Evolutionary conservation across 2,797 vertebrate species (phyloP).

Genomic region (Brachyrhaphis roseni): DNA sequence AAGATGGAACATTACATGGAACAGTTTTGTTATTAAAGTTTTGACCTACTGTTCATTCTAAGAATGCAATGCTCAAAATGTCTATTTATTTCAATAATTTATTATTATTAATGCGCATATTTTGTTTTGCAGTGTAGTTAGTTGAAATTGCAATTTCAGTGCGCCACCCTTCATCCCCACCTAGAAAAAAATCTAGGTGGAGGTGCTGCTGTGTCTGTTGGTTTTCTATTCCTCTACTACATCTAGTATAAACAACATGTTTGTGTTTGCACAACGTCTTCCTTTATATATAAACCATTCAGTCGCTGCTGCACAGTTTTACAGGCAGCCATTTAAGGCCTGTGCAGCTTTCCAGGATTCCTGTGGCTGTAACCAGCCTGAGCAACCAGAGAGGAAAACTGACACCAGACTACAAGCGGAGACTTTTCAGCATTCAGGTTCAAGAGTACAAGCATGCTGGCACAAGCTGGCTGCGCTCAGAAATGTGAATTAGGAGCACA

Average conservation of each 20-base stretch:
- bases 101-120: too few relatives aligned
- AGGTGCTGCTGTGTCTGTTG: neutral
- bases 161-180: too few relatives aligned
- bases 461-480: neutral
- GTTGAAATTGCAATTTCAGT: too few relatives aligned
- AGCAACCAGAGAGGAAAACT: neutral
- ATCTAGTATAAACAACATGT: neutral
- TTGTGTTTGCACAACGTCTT: too few relatives aligned
- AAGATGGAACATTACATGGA: too few relatives aligned
- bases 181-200: too few relatives aligned
- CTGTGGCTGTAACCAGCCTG: neutral
- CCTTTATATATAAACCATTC: neutral
- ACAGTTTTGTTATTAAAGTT: too few relatives aligned
- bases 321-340: neutral
- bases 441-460: slow-evolving; percentile 23
- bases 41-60: too few relatives aligned
- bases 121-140: too few relatives aligned
- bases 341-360: neutral
- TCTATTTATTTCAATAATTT: too few relatives aligned
- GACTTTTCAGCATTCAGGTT: neutral
- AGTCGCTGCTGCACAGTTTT: neutral
- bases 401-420: neutral
- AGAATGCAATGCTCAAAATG: too few relatives aligned
- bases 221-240: neutral
- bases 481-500: neutral